Conservation (phyloP, 2,113 vertebrate species). For the Macquaria australasica region DNA sequence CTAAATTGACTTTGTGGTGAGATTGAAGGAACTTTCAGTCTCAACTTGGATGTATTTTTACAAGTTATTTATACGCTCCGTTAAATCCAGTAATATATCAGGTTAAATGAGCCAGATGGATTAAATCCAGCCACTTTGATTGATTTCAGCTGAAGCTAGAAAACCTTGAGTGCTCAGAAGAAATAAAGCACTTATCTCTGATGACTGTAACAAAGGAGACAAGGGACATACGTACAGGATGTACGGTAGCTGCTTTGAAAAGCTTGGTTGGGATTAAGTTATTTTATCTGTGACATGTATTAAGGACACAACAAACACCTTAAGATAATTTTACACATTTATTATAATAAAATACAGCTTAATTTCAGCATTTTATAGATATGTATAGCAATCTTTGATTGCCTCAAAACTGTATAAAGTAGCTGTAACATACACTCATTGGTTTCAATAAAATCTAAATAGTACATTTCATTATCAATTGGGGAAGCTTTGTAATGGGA, state of each 20-base stretch:
- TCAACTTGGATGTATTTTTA: not conserved
- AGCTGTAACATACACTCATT: not conserved
- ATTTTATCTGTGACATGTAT: not conserved
- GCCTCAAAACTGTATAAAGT: not conserved
- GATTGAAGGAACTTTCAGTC: not conserved
- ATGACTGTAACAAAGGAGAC: not conserved
- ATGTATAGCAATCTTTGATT: not conserved
- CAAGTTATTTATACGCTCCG: not conserved
- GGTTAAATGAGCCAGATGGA: not conserved
- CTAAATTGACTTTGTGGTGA: not conserved
- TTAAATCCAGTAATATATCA: not conserved
- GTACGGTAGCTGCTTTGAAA: not conserved
- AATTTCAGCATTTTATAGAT: not conserved
- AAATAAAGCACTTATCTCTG: not conserved
- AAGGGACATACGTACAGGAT: not conserved
- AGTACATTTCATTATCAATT: not conserved
- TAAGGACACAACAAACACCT: not conserved
- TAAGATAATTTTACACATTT: not conserved
- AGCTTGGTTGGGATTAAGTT: not conserved
- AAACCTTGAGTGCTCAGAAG: not conserved
- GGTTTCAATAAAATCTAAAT: not conserved
- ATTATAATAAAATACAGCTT: not conserved
- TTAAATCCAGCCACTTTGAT: not conserved
- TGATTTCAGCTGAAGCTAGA: not conserved
- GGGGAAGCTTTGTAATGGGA: not conserved